Percentiles rank a stretch among this genome's conserved stretches.
Evolutionary conservation across 2,797 vertebrate species (phyloP).

Genomic region (Poeciliopsis turneri): DNA sequence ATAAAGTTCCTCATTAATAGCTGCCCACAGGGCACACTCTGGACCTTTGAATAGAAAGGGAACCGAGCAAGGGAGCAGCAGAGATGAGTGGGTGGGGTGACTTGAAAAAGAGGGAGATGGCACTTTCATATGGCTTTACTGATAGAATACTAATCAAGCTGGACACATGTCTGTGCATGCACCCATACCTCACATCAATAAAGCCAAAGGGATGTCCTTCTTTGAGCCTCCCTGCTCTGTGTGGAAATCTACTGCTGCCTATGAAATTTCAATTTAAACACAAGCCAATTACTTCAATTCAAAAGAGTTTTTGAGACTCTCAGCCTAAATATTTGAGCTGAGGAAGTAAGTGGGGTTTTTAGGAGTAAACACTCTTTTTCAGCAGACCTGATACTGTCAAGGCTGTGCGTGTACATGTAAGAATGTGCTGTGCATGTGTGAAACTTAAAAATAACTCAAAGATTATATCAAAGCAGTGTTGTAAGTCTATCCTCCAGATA

Average conservation of each 20-base stretch:
- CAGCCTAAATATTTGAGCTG: constrained; percentile 62
- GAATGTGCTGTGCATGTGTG: constrained; percentile 7
- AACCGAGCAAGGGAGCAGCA: constrained; percentile 43
- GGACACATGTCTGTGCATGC: constrained; percentile 33
- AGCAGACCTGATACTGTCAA: constrained; percentile 54
- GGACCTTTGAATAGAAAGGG: constrained; percentile 58
- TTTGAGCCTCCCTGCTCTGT: constrained; percentile 10
- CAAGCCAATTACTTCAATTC: constrained; percentile 70
- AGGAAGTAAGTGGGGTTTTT: constrained; percentile 46
- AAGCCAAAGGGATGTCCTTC: constrained; percentile 8
- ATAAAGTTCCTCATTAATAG: constrained; percentile 77
- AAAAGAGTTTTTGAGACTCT: constrained; percentile 57
- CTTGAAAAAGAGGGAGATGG: constrained; percentile 54
- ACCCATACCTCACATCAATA: constrained; percentile 25
- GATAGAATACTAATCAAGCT: constrained; percentile 63
- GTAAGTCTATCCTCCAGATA: constrained; percentile 60
- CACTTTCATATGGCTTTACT: constrained; percentile 56
- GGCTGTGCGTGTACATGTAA: constrained; percentile 20
- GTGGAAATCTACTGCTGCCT: constrained; percentile 33
- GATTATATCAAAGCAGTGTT: constrained; percentile 65
- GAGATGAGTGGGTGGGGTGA: constrained; percentile 36
- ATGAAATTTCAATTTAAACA: constrained; percentile 57
- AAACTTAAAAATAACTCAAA: constrained; percentile 59
- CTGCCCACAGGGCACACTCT: constrained; percentile 67
- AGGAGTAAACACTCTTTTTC: constrained; percentile 63